These are phyloP conservation scores for Ameiurus melas DNA, from an alignment of 2,113 vertebrate species.

Conservation along the genomic window DNA sequence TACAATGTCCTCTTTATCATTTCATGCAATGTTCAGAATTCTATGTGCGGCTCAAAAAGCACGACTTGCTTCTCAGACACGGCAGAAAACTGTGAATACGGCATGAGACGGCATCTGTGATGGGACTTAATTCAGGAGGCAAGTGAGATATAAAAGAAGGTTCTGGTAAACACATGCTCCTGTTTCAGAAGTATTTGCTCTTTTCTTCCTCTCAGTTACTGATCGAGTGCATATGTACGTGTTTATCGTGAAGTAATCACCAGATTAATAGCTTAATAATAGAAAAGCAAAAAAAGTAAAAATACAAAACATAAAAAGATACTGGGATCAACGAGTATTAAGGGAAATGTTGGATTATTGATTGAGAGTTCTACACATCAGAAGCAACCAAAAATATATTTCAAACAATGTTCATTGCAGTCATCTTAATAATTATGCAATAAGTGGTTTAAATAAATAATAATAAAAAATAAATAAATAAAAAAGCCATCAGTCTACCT, in stretches of 20 bases:
- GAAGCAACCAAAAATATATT: neutral
- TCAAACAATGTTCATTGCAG: neutral
- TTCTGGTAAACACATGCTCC: neutral
- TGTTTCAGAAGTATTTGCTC: neutral
- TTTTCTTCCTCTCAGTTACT: neutral
- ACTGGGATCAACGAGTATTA: neutral
- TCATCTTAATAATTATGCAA: neutral
- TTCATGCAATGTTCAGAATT: slow-evolving; percentile 10
- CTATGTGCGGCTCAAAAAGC: slow-evolving; percentile 7
- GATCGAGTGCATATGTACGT: neutral
- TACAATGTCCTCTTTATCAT: slow-evolving; percentile 2
- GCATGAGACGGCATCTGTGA: slow-evolving; percentile 8
- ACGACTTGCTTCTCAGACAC: slow-evolving; percentile 37
- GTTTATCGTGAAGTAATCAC: slow-evolving; percentile 32
- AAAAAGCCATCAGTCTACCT: neutral
- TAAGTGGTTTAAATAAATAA: neutral
- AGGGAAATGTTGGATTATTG: slow-evolving; percentile 15
- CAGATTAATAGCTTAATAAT: neutral
- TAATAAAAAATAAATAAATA: too few relatives aligned
- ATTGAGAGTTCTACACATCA: neutral
- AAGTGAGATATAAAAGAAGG: neutral
- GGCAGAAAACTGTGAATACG: slow-evolving; percentile 3
- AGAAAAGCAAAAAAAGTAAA: neutral
- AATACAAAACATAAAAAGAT: neutral
- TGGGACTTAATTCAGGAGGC: slow-evolving; percentile 31